phyloP scores from a whole-genome alignment of 2,113 vertebrate species.

The Podilymbus podiceps region DNA sequence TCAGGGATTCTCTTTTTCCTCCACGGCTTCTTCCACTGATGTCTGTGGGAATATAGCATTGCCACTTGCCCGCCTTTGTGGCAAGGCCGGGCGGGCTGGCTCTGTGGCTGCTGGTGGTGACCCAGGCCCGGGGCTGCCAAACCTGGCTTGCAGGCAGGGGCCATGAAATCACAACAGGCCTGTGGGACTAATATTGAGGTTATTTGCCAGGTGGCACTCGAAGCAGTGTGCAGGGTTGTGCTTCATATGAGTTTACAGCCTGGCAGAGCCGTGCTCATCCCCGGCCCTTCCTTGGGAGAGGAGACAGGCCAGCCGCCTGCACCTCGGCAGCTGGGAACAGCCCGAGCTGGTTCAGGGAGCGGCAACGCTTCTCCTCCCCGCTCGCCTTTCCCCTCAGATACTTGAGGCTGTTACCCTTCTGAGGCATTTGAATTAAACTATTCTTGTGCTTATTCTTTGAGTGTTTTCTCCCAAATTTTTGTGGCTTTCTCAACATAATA shows the following conservation, averaged over 20 bases:
- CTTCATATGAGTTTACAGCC: rapidly evolving
- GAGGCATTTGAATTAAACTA: background rate
- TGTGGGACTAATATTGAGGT: rapidly evolving
- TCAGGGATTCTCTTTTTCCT: background rate
- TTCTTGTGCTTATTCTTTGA: background rate
- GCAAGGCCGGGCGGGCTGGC: rapidly evolving
- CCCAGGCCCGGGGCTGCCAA: background rate
- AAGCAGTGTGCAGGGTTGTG: rapidly evolving
- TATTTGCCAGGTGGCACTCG: background rate
- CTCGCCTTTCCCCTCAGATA: background rate
- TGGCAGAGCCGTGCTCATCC: rapidly evolving
- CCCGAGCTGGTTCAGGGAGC: rapidly evolving
- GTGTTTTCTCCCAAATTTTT: background rate
- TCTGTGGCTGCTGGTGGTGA: background rate
- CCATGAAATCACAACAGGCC: too few species aligned
- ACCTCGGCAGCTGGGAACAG: background rate
- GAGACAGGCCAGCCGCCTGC: too few species aligned
- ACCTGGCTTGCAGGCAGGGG: too few species aligned
- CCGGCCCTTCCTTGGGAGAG: background rate
- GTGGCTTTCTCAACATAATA: background rate
- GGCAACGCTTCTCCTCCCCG: rapidly evolving
- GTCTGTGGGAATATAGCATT: rapidly evolving
- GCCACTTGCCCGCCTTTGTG: rapidly evolving
- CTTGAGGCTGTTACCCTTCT: background rate
- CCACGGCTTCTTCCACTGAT: rapidly evolving